Conservation (phyloP, 2,797 vertebrate species). For the Anguilla pacifica region DNA sequence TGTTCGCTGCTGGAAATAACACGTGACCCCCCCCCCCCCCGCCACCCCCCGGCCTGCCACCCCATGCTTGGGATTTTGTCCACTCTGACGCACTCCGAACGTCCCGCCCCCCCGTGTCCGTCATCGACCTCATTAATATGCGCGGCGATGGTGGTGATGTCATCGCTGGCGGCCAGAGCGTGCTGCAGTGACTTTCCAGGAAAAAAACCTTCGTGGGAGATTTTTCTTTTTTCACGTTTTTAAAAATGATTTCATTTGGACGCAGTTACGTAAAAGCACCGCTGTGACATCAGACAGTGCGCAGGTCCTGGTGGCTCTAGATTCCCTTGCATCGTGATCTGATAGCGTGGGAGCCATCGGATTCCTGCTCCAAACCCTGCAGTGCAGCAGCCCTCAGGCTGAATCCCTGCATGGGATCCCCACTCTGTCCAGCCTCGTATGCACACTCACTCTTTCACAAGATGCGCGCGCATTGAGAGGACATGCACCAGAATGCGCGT, state of each 20-base stretch:
- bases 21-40: too few relatives aligned
- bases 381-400: background rate
- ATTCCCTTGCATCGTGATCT: background rate
- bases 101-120: background rate
- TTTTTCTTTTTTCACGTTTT: background rate
- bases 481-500: background rate
- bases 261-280: background rate
- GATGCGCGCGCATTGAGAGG: background rate
- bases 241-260: background rate
- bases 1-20: too few relatives aligned
- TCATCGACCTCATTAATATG: background rate
- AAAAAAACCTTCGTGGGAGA: background rate
- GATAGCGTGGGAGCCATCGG: background rate
- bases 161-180: background rate
- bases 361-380: background rate
- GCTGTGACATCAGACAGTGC: background rate
- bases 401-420: background rate
- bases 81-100: background rate
- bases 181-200: background rate
- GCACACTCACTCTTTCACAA: background rate
- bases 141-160: background rate
- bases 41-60: too few relatives aligned
- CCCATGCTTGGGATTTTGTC: background rate
- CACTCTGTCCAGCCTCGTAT: background rate
- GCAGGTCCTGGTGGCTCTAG: background rate